Conservation (phyloP, 2,113 vertebrate genomes). For the Pseudorhombus dupliciocellatus region DNA sequence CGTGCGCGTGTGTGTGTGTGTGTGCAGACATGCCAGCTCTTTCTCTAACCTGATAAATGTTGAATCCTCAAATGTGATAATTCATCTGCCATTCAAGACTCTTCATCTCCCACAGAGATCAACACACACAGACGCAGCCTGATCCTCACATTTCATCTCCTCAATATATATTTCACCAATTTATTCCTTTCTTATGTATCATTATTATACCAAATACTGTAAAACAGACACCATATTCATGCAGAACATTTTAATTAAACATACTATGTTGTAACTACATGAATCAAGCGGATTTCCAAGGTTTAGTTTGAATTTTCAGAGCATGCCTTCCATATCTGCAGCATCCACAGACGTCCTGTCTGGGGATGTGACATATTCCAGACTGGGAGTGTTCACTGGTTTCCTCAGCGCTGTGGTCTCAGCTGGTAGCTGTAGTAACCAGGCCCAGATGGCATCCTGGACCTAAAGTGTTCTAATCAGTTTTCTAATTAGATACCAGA, state of each 20-base stretch:
- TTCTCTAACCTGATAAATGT: conserved; percentile 9
- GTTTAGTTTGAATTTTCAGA: too few relatives aligned
- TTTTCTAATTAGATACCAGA: conserved; percentile 15
- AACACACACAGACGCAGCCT: background rate
- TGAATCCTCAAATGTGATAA: background rate
- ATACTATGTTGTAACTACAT: too few relatives aligned
- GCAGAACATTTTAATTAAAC: too few relatives aligned
- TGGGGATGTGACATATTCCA: too few relatives aligned
- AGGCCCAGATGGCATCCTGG: conserved; percentile 37
- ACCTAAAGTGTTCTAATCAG: conserved; percentile 23
- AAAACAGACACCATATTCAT: too few relatives aligned
- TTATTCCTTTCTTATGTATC: too few relatives aligned
- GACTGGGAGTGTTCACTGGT: background rate
- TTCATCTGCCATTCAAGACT: conserved; percentile 16
- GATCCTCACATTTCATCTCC: too few relatives aligned
- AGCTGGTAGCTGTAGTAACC: conserved; percentile 31
- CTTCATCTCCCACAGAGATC: too few relatives aligned
- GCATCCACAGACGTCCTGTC: background rate
- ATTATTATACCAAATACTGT: too few relatives aligned
- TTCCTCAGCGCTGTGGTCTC: conserved; percentile 11
- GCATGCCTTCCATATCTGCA: background rate
- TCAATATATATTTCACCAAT: too few relatives aligned
- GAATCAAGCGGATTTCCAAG: too few relatives aligned
- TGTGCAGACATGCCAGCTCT: conserved; percentile 18
- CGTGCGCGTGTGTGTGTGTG: background rate